A percentile compares a stretch with the other conserved stretches of the same genome.
Evolutionary conservation across 2,113 vertebrate species (phyloP).

Genomic region (Columba janthina): DNA sequence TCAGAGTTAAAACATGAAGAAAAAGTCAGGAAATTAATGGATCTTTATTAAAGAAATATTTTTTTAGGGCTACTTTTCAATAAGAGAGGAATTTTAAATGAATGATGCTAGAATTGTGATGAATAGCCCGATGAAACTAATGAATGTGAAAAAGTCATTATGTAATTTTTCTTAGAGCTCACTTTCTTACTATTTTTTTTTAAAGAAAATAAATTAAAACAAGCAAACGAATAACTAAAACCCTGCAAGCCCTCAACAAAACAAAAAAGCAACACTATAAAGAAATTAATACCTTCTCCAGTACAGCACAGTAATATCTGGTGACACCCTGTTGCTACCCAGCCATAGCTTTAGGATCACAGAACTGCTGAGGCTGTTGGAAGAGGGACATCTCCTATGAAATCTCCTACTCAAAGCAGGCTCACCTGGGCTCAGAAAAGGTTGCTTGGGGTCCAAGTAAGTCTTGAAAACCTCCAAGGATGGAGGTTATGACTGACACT

Average conservation of each 20-base stretch:
- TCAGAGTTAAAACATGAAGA: neutral
- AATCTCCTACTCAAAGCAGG: neutral
- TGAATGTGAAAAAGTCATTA: too few species aligned
- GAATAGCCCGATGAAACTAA: neutral
- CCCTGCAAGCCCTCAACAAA: accelerated
- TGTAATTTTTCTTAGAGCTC: neutral
- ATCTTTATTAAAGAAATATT: neutral
- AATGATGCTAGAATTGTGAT: neutral
- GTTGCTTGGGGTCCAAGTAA: neutral
- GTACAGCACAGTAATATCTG: neutral
- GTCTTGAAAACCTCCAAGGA: neutral
- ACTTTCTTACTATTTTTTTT: neutral
- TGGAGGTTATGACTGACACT: neutral
- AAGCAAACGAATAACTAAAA: neutral
- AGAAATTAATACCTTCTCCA: neutral
- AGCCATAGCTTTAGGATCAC: neutral
- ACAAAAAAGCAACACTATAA: neutral
- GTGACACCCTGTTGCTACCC: neutral
- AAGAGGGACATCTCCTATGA: neutral
- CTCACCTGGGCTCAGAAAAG: neutral
- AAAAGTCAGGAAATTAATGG: neutral
- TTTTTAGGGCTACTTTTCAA: neutral
- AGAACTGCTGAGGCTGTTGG: neutral
- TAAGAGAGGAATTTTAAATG: neutral
- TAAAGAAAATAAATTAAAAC: neutral